Percentiles rank a stretch among this genome's conserved stretches.
These are phyloP conservation scores for Melanotaenia boesemani DNA, from an alignment of 2,797 vertebrate genomes.

Conservation along the genomic window DNA sequence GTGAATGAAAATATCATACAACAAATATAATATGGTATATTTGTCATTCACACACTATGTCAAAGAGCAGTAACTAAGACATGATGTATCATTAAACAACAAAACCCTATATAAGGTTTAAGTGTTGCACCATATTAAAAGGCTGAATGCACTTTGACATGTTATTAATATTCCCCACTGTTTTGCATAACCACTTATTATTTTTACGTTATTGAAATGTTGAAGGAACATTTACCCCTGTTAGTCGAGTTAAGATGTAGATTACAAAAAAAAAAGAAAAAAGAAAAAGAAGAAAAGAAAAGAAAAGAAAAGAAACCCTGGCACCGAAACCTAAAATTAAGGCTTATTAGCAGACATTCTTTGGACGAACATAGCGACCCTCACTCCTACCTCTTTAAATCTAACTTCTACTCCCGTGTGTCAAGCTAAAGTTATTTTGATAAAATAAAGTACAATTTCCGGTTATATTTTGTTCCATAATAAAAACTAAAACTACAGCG, in stretches of 20 bases:
- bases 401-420: neutral
- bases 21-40: too few relatives aligned
- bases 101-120: too few relatives aligned
- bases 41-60: too few relatives aligned
- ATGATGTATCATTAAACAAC: too few relatives aligned
- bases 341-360: conserved; percentile 45
- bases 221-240: too few relatives aligned
- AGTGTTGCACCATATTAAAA: too few relatives aligned
- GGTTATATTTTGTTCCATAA: conserved; percentile 2
- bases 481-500: conserved; percentile 23
- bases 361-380: conserved; percentile 4
- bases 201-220: too few relatives aligned
- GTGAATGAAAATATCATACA: too few relatives aligned
- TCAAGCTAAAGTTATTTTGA: neutral
- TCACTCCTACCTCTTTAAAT: conserved; percentile 71
- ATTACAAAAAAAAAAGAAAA: neutral
- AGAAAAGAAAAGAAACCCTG: conserved; percentile 9
- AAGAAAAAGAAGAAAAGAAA: neutral
- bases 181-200: too few relatives aligned
- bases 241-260: neutral
- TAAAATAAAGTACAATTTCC: neutral
- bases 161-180: too few relatives aligned
- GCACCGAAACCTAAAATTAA: conserved; percentile 50
- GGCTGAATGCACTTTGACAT: too few relatives aligned
- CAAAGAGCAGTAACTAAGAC: too few relatives aligned